These are phyloP conservation scores for Sigmodon hispidus DNA, from an alignment of 2,113 vertebrate species.

Conservation along the genomic window DNA sequence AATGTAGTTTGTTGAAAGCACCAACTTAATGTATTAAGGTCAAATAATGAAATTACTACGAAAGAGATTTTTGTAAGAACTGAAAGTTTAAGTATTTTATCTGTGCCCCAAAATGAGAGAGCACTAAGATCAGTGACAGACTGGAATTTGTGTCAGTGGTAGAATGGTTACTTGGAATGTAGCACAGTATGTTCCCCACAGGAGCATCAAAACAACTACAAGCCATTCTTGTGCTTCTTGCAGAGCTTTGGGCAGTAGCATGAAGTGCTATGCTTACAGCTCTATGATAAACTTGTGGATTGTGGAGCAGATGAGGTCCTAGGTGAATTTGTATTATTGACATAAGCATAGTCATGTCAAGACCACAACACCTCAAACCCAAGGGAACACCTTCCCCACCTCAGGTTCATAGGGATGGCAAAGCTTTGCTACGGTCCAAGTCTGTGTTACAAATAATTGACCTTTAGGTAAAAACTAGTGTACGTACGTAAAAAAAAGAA, in stretches of 20 bases:
- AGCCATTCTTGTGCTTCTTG: background rate
- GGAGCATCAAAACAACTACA: no score
- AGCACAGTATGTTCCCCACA: no score
- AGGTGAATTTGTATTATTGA: background rate
- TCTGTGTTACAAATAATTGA: background rate
- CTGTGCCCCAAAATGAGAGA: constrained; percentile 88
- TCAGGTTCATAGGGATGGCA: background rate
- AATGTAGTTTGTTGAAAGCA: background rate
- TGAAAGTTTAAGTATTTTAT: constrained; percentile 92
- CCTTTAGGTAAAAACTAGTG: background rate
- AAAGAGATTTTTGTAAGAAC: constrained; percentile 94
- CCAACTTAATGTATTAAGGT: background rate
- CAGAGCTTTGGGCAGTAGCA: background rate
- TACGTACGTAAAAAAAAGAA: background rate
- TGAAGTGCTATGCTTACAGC: constrained; percentile 88
- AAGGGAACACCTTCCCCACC: background rate
- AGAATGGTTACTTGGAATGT: background rate
- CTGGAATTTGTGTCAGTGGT: background rate
- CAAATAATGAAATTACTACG: constrained; percentile 87
- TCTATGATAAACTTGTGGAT: constrained; percentile 92
- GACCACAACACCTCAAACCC: background rate
- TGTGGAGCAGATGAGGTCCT: constrained; percentile 68
- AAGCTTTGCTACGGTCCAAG: background rate
- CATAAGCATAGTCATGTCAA: background rate
- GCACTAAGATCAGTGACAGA: background rate